A percentile compares a stretch with the other conserved stretches of the same genome.
phyloP scores from a whole-genome alignment of 2,797 vertebrate species.

The Peromyscus nudipes region DNA sequence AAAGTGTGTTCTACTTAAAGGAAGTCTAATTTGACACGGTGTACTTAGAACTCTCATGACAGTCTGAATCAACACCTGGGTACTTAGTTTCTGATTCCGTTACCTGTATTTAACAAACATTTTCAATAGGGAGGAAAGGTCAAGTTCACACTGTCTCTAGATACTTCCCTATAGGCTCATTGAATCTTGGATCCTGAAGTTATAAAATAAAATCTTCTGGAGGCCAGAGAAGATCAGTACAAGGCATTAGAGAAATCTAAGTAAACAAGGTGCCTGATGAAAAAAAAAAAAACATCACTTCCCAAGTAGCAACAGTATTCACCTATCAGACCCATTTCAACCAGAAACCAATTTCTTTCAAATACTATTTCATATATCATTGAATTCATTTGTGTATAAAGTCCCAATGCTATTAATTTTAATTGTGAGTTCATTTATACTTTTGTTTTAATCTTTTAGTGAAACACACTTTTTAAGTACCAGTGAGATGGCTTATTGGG shows the following conservation, averaged over 20 bases:
- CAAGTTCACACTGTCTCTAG: background rate
- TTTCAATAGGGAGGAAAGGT: constrained; percentile 15
- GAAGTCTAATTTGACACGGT: background rate
- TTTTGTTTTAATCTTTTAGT: background rate
- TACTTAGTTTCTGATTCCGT: background rate
- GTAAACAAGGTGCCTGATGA: constrained; percentile 59
- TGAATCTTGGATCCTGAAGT: background rate
- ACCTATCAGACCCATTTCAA: background rate
- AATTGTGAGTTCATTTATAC: background rate
- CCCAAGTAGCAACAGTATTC: constrained; percentile 59
- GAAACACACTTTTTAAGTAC: background rate
- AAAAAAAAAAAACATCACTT: constrained; percentile 28
- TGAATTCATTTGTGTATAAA: background rate
- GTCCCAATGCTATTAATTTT: background rate
- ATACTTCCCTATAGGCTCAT: background rate
- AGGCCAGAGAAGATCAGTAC: constrained; percentile 46
- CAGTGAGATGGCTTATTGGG: background rate
- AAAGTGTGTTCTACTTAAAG: background rate
- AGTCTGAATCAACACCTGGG: constrained; percentile 28
- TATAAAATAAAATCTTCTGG: constrained; percentile 66
- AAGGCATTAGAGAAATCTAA: constrained; percentile 34
- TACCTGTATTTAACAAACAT: constrained; percentile 24
- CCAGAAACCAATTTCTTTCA: background rate
- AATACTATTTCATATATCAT: background rate
- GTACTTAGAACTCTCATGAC: background rate